phyloP scores from a whole-genome alignment of 2,113 vertebrate species.

The Strigops habroptila region DNA sequence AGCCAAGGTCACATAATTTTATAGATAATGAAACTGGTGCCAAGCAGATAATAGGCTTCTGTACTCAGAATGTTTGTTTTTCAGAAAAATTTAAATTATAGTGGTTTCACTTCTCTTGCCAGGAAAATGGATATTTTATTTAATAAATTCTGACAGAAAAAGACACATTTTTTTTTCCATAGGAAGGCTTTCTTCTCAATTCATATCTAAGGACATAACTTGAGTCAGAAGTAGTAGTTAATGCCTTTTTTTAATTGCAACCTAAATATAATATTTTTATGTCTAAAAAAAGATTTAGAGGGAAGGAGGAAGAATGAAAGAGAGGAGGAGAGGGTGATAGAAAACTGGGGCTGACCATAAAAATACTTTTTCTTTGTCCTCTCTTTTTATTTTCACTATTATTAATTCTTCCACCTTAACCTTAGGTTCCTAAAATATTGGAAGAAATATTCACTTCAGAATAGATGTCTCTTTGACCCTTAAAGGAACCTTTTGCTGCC shows the following conservation, averaged over 20 bases:
- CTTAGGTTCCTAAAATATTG: background rate
- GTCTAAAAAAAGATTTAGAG: background rate
- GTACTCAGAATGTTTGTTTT: constrained; percentile 15
- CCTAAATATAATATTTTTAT: background rate
- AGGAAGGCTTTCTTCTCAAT: background rate
- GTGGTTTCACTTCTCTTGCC: background rate
- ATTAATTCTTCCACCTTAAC: background rate
- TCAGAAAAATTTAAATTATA: background rate
- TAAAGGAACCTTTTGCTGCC: background rate
- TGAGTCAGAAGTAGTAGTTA: background rate
- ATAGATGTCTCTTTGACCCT: background rate
- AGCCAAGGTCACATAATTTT: constrained; percentile 29
- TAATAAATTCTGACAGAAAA: background rate
- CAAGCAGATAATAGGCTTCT: constrained; percentile 4
- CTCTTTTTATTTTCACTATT: background rate
- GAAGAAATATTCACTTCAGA: background rate
- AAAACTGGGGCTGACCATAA: background rate
- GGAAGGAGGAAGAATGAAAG: background rate
- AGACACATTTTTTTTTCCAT: background rate
- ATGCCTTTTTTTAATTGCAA: background rate
- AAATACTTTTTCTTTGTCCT: background rate
- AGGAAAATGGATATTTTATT: background rate
- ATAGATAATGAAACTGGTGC: background rate
- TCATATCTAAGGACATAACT: background rate
- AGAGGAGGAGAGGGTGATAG: background rate